phyloP scores from a whole-genome alignment of 2,113 vertebrate genomes.

The Crotalus helleri region DNA sequence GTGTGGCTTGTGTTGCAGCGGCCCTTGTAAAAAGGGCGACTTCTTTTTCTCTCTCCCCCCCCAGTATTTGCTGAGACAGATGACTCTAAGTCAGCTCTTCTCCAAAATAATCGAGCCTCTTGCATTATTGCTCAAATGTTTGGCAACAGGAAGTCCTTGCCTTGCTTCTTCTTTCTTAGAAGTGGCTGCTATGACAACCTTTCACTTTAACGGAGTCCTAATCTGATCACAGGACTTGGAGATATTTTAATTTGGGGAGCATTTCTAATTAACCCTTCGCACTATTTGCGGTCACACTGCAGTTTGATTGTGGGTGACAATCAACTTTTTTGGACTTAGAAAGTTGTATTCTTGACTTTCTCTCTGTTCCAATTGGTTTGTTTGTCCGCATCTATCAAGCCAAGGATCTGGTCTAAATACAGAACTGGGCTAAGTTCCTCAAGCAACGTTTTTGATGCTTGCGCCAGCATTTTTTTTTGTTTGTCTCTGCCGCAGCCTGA shows the following conservation, averaged over 20 bases:
- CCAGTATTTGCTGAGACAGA: background rate
- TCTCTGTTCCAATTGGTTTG: background rate
- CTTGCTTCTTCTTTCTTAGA: conserved; percentile 11
- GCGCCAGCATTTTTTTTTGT: too few relatives aligned
- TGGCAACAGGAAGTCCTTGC: conserved; percentile 36
- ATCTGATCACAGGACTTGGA: background rate
- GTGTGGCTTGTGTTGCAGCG: background rate
- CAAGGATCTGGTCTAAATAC: background rate
- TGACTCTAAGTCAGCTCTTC: background rate
- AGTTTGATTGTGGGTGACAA: background rate
- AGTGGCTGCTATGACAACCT: background rate
- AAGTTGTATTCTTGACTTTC: background rate
- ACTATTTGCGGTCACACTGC: background rate
- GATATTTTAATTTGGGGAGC: background rate
- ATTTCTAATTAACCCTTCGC: background rate
- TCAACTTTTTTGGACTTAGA: background rate
- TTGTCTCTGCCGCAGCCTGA: background rate
- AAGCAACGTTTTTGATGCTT: background rate
- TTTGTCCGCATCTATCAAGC: background rate
- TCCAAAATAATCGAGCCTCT: background rate
- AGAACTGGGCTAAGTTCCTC: too few relatives aligned
- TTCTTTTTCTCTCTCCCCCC: background rate
- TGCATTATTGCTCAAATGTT: background rate
- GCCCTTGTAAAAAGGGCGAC: background rate
- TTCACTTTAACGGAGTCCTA: background rate